These are phyloP conservation scores for Sebastes oblongus DNA, from an alignment of 2,797 vertebrate genomes.

Conservation along the genomic window DNA sequence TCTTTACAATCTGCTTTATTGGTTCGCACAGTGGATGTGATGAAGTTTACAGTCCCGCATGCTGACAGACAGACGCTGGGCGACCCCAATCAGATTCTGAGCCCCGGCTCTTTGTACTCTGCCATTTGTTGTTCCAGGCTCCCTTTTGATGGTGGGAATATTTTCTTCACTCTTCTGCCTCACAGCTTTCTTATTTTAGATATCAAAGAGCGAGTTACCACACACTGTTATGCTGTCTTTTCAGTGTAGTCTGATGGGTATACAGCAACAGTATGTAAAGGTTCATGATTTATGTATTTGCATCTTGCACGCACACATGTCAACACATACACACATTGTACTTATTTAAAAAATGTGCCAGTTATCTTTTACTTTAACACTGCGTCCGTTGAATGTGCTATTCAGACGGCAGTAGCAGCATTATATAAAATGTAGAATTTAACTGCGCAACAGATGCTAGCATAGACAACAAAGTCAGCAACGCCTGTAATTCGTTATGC, in stretches of 20 bases:
- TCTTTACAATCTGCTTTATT: slow-evolving; percentile 67
- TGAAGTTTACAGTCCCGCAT: slow-evolving; percentile 54
- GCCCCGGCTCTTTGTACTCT: slow-evolving; percentile 31
- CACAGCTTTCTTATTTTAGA: slow-evolving; percentile 59
- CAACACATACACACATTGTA: not conserved
- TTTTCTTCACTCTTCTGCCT: slow-evolving; percentile 55
- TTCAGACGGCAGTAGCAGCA: not conserved
- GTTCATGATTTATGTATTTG: not conserved
- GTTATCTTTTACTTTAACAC: not conserved
- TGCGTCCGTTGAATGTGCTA: not conserved
- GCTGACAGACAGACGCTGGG: slow-evolving; percentile 26
- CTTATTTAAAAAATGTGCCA: not conserved
- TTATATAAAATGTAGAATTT: not conserved
- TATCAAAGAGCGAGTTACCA: slow-evolving; percentile 49
- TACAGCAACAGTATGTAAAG: not conserved
- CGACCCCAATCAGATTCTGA: slow-evolving; percentile 60
- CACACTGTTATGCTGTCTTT: slow-evolving; percentile 1
- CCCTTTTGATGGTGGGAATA: slow-evolving; percentile 55
- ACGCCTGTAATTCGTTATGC: fast-evolving
- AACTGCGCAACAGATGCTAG: too few species aligned
- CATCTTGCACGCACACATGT: not conserved
- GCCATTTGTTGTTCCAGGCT: slow-evolving; percentile 49
- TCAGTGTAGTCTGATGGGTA: not conserved
- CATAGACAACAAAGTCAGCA: too few species aligned
- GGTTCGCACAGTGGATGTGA: slow-evolving; percentile 38